These are phyloP conservation scores for Stigmatopora nigra DNA, from an alignment of 2,113 vertebrate species.

Conservation along the genomic window DNA sequence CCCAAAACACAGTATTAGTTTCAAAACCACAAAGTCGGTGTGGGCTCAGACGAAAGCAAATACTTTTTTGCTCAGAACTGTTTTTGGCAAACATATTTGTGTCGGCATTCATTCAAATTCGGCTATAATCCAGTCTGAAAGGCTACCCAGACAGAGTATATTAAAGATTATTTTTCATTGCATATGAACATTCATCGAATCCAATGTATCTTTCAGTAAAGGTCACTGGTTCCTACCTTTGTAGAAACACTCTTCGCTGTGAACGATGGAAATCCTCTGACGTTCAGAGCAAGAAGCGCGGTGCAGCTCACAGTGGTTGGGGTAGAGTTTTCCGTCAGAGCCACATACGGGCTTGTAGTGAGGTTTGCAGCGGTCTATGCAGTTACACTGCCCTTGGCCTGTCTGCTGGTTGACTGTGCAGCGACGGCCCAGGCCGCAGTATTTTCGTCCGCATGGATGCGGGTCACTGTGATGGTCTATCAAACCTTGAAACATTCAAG, in stretches of 20 bases:
- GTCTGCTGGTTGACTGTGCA: constrained; percentile 75
- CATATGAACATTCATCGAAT: neutral
- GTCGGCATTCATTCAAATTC: neutral
- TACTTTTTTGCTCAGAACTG: neutral
- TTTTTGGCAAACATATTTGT: neutral
- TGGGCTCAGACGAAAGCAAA: neutral
- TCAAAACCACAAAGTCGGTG: neutral
- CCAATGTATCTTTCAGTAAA: constrained; percentile 9
- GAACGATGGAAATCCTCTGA: constrained; percentile 83
- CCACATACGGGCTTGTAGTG: constrained; percentile 94
- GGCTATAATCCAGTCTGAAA: neutral
- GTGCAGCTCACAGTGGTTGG: constrained; percentile 94
- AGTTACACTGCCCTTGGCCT: constrained; percentile 77
- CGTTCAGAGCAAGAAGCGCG: constrained; percentile 81
- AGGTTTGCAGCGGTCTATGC: constrained; percentile 81
- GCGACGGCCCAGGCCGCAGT: constrained; percentile 88
- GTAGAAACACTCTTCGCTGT: constrained; percentile 92
- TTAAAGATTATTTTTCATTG: neutral
- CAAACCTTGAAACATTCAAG: constrained; percentile 59
- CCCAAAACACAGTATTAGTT: neutral
- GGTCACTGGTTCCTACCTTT: constrained; percentile 74
- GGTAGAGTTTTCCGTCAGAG: constrained; percentile 89
- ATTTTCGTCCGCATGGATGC: constrained; percentile 84
- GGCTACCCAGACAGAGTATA: neutral
- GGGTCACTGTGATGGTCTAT: constrained; percentile 56